These are phyloP conservation scores for Vulpes vulpes DNA, from an alignment of 2,113 vertebrate genomes.

Conservation along the genomic window DNA sequence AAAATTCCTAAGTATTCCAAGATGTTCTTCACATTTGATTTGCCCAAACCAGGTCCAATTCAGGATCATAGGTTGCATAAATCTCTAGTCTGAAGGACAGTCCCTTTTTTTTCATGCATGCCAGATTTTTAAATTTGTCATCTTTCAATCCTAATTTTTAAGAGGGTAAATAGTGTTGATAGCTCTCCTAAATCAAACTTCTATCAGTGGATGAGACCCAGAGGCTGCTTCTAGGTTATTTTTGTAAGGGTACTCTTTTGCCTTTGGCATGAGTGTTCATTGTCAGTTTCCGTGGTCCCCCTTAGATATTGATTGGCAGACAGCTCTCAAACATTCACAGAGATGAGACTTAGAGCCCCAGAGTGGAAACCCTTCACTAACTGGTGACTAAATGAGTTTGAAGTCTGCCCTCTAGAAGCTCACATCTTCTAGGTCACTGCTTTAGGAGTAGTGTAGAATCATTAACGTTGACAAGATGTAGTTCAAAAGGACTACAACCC, in stretches of 20 bases:
- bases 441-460: neutral
- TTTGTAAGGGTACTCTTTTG: neutral
- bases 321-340: neutral
- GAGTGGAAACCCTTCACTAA: neutral
- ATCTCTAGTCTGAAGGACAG: neutral
- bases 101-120: neutral
- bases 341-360: neutral
- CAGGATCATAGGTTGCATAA: neutral
- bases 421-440: neutral
- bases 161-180: neutral
- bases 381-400: neutral
- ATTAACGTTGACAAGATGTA: neutral
- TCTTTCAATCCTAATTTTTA: neutral
- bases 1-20: neutral
- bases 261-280: neutral
- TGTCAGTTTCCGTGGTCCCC: neutral
- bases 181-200: neutral
- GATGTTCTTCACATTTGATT: neutral
- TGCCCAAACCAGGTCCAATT: neutral
- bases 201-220: neutral
- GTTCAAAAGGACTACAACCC: neutral
- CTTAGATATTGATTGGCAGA: neutral
- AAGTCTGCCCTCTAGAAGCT: neutral
- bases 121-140: slow-evolving; percentile 6
- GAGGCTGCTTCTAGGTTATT: neutral